Conservation (phyloP, 2,888 invertebrate genomes). For the Choreutis nemorana region DNA sequence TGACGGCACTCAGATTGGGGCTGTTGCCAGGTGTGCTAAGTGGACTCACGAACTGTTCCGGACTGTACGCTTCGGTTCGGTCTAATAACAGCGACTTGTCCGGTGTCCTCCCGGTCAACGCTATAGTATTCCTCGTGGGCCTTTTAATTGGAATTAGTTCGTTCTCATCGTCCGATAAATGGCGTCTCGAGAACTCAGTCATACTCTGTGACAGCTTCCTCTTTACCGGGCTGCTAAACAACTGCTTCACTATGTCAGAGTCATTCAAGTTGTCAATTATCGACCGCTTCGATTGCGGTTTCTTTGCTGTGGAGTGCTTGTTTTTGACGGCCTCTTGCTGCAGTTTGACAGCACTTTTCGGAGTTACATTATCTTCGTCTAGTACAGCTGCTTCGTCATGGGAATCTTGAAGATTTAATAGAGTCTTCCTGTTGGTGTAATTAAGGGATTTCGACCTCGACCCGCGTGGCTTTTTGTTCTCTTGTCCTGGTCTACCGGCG, state of each 20-base stretch:
- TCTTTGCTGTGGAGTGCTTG: slow-evolving; percentile 55
- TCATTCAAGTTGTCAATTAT: slow-evolving; percentile 50
- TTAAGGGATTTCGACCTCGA: slow-evolving; percentile 25
- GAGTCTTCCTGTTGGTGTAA: slow-evolving; percentile 15
- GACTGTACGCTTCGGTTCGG: slow-evolving; percentile 23
- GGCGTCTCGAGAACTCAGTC: slow-evolving; percentile 41
- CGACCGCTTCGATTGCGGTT: slow-evolving; percentile 49
- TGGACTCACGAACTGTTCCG: slow-evolving; percentile 41
- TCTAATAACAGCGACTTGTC: slow-evolving; percentile 22
- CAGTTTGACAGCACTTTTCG: slow-evolving; percentile 35
- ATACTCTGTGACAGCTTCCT: slow-evolving; percentile 57
- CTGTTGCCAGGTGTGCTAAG: slow-evolving; percentile 27
- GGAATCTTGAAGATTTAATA: slow-evolving; percentile 16
- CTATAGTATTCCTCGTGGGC: slow-evolving; percentile 23
- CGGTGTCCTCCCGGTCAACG: slow-evolving; percentile 17
- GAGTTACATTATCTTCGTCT: slow-evolving; percentile 33
- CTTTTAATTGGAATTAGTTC: slow-evolving; percentile 12
- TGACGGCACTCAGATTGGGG: slow-evolving; percentile 28
- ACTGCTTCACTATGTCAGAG: slow-evolving; percentile 45
- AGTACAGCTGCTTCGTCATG: slow-evolving; percentile 16
- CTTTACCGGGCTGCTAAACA: slow-evolving; percentile 57
- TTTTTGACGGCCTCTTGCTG: slow-evolving; percentile 47
- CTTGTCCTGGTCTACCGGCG: slow-evolving; percentile 17
- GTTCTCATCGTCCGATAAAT: slow-evolving; percentile 30
- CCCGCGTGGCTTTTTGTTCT: slow-evolving; percentile 14